A percentile compares a stretch with the other conserved stretches of the same genome.
phyloP scores from a whole-genome alignment of 2,888 invertebrate genomes.

The Anticlea derivata region DNA sequence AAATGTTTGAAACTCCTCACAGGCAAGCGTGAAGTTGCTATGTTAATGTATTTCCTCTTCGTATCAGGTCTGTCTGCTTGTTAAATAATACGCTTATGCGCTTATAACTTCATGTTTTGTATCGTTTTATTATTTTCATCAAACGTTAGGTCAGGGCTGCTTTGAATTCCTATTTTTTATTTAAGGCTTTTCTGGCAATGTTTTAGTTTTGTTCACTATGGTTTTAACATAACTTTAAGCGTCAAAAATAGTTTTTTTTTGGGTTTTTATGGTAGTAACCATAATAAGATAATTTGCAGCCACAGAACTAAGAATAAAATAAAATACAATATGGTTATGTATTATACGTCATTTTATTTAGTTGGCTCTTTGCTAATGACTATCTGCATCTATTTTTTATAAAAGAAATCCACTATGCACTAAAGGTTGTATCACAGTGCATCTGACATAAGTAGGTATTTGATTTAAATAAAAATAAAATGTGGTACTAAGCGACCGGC shows the following conservation, averaged over 20 bases:
- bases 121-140: slow-evolving; percentile 35
- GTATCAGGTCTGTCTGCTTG: slow-evolving; percentile 69
- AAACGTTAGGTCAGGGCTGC: slow-evolving; percentile 9
- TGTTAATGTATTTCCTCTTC: slow-evolving; percentile 81
- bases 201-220: too few relatives aligned
- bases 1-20: slow-evolving; percentile 77
- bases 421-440: slow-evolving; percentile 1
- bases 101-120: slow-evolving; percentile 39
- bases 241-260: too few relatives aligned
- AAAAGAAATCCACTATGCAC: slow-evolving; percentile 7
- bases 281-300: too few relatives aligned
- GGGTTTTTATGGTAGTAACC: too few relatives aligned
- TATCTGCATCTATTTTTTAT: background rate
- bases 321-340: too few relatives aligned
- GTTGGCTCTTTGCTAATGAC: background rate
- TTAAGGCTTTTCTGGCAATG: too few relatives aligned
- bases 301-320: too few relatives aligned
- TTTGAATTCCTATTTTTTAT: slow-evolving; percentile 4
- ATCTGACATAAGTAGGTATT: slow-evolving; percentile 16
- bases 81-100: slow-evolving; percentile 52
- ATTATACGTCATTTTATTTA: too few relatives aligned
- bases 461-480: slow-evolving; percentile 38
- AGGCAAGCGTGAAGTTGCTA: slow-evolving; percentile 66
- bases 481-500: slow-evolving; percentile 32
- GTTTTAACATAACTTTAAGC: too few relatives aligned